Evolutionary conservation across 2,888 invertebrate species (phyloP), one percentile per base, ranked within the genome.

Genomic region (Pyrochroa serraticornis): DNA sequence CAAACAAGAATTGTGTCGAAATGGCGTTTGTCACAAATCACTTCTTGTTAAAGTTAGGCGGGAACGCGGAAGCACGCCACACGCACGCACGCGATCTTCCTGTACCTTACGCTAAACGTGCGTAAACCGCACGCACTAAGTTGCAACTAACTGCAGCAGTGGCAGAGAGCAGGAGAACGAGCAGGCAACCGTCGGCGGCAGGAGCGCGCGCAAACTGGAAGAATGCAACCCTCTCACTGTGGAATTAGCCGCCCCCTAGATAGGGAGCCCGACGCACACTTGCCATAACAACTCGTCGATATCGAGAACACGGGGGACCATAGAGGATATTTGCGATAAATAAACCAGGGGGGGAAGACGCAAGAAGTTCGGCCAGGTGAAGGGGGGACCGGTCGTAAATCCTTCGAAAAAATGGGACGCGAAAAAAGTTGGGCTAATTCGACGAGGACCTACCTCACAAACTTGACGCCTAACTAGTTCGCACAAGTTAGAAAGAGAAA

Each of bases 401-500:
- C 7, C 39, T 39, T 5, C 5, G 22, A 22, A 10, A 30, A 12
- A 36, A n/a, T 10, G n/a, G 43, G 33, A 36, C 14, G 54, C 59
- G 59, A 46, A 67, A 61, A 68, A 75, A 72, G 71, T 76, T 76
- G 74, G 71, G 69, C 75, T 74, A 73, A 75, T 77, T 77, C 66
- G 68, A 66, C 70, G 69, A 70, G 75, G 78, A 79, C 79, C 78
- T 79, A 78, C 77, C 78, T 71, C 74, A 78, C 74, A 70, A 73
- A 77, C 71, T 77, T 73, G 62, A 32, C 60, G 59, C 63, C 68
- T 73, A 75, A 77, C 76, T 77, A 78, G 77, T 78, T 77, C 74
- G 72, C 70, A 64, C 76, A 72, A 75, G 77, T 75, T 72, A 75
- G 78, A 77, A 75, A 73, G 79, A 79, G 78, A 79, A 78, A 78